phyloP scores from a whole-genome alignment of 2,113 vertebrate species.

The Strigops habroptila region DNA sequence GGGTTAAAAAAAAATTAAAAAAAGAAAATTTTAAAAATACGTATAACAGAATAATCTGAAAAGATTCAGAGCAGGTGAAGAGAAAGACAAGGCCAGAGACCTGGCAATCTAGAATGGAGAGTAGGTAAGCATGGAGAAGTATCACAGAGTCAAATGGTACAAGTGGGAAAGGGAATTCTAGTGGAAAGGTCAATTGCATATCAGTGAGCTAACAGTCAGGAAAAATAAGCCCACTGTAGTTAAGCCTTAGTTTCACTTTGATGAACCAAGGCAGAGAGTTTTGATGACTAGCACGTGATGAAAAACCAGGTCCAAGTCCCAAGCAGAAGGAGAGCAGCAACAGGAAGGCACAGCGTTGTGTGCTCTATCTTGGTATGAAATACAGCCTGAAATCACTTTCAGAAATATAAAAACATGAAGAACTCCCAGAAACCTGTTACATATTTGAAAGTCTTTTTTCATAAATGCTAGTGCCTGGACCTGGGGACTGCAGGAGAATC shows the following conservation, averaged over 20 bases:
- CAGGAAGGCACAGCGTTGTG: neutral
- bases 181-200: fast-evolving
- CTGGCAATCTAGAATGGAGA: neutral
- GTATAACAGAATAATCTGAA: neutral
- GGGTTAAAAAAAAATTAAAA: fast-evolving
- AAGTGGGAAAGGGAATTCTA: neutral
- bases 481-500: neutral
- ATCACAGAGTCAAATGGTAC: neutral
- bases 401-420: neutral
- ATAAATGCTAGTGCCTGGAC: neutral
- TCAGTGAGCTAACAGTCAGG: neutral
- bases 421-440: neutral
- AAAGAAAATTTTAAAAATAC: fast-evolving
- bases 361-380: neutral
- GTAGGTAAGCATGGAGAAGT: neutral
- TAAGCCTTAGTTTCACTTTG: neutral
- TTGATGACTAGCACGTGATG: neutral
- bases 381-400: neutral
- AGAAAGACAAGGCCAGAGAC: neutral
- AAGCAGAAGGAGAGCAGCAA: neutral
- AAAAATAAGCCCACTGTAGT: neutral
- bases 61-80: neutral
- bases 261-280: neutral
- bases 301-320: neutral
- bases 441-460: neutral